Evolutionary conservation across 2,113 vertebrate genomes (phyloP).

Genomic region (Vireo altiloquus): DNA sequence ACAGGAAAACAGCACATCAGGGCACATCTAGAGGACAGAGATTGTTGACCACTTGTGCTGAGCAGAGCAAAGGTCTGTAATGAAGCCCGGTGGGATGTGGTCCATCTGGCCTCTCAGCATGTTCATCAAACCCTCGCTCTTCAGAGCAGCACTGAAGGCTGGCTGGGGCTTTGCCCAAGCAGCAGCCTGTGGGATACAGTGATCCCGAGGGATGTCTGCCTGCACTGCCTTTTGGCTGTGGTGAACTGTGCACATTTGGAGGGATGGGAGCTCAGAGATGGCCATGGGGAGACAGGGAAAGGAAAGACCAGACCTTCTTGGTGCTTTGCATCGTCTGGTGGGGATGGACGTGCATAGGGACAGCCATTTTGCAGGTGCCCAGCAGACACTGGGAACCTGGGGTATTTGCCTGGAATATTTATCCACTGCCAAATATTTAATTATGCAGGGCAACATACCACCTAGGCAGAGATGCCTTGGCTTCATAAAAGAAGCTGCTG

Average conservation of each 20-base stretch:
- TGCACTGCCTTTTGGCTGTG: not conserved
- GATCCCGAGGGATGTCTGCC: not conserved
- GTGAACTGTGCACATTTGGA: not conserved
- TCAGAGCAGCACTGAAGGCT: not conserved
- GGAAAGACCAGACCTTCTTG: not conserved
- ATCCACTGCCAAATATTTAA: constrained; percentile 30
- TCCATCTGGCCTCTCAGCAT: not conserved
- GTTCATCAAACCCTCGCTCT: not conserved
- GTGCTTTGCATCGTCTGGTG: not conserved
- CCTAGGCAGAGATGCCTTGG: constrained; percentile 9
- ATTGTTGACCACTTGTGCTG: not conserved
- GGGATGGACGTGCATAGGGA: not conserved
- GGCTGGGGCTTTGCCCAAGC: not conserved
- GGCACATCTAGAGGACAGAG: not conserved
- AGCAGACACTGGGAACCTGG: not conserved
- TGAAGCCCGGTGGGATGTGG: not conserved
- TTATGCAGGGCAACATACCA: not conserved
- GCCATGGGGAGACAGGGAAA: rapidly evolving
- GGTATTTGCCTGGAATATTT: not conserved
- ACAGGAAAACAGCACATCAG: not conserved
- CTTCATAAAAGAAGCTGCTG: constrained; percentile 36
- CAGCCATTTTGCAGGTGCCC: not conserved
- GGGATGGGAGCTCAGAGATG: not conserved
- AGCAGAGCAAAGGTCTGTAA: constrained; percentile 24
- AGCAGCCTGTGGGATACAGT: not conserved